Evolutionary conservation across 1,140 invertebrate genomes (phyloP), one percentile per base, ranked within the genome.

Genomic region (Nasonia giraulti): DNA sequence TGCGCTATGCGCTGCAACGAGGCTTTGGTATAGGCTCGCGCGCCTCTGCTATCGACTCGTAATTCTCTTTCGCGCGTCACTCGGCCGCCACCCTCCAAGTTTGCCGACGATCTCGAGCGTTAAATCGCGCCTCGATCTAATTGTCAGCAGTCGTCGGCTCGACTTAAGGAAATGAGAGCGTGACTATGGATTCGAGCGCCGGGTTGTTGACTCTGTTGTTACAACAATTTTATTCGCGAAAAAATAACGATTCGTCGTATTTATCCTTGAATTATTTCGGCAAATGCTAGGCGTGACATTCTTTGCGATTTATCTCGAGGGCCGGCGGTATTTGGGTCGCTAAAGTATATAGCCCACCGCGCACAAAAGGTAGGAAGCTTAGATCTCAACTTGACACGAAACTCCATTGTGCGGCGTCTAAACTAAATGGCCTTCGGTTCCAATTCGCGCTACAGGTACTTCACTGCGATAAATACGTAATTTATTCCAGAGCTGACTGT

Each of bases 61-160:
- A 79, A 79, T 79, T 79, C 77, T 73, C 68, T 79, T 73, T 37
- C 23, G 8, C 37, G 14, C 37, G 55, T 62, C 55, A 62, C 17
- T 71, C 68, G 50, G 23, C 14, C 55, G 68, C 31, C 27, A 37
- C 5, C 8, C 31, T 33, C 74, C 3, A 77, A 83, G 37, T 78
- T 83, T 83, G n/a, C 55, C 62, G 82, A 83, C 74, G 44, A 75
- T 69, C 62, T 77, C 75, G 40, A 78, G 74, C 55, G 62, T 78
- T 83, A 83, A 84, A 84, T 78, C 20, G 66, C 73, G 66, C 73
- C 66, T 31, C 82, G 75, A 79, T 79, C 66, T 84, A 83, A 83
- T 83, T 73, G 66, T 84, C 76, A 69, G 62, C 62, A n/a, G 55
- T 20, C 14, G 11, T 33, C 74, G 62, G 62, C 37, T 68, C 23